phyloP scores from a whole-genome alignment of 2,113 vertebrate species.

The Heterocephalus glaber region DNA sequence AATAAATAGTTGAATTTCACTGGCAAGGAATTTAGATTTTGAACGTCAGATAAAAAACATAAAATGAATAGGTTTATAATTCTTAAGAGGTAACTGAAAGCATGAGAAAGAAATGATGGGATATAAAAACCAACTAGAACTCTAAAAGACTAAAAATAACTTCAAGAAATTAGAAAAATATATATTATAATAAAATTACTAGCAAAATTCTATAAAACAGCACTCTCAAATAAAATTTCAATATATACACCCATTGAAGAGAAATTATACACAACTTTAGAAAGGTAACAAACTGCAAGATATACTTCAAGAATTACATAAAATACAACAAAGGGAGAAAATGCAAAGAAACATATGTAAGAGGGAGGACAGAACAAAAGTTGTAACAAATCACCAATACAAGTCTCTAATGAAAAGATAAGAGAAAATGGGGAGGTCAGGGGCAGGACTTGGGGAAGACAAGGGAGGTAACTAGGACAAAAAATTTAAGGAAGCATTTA shows the following conservation, averaged over 20 bases:
- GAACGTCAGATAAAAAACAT: neutral
- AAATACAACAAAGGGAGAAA: neutral
- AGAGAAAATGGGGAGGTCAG: neutral
- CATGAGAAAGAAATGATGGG: neutral
- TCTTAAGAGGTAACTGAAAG: neutral
- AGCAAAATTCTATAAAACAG: neutral
- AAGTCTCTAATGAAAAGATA: neutral
- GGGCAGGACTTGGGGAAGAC: too few relatives aligned
- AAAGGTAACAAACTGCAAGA: neutral
- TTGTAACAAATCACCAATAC: neutral
- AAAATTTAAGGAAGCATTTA: neutral
- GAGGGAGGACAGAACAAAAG: neutral
- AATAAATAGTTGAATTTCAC: neutral
- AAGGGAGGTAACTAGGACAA: neutral
- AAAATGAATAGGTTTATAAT: neutral
- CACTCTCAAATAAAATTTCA: neutral
- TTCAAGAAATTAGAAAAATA: slow-evolving; percentile 5
- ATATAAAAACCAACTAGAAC: neutral
- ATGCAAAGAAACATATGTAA: neutral
- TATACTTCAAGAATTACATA: neutral
- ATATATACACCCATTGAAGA: neutral
- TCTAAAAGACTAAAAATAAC: neutral
- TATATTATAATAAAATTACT: neutral
- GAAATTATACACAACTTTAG: neutral
- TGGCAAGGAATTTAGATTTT: neutral